A percentile compares a stretch with the other conserved stretches of the same genome.
Conservation (phyloP, 2,797 vertebrate genomes). For the Epinephelus awoara region DNA sequence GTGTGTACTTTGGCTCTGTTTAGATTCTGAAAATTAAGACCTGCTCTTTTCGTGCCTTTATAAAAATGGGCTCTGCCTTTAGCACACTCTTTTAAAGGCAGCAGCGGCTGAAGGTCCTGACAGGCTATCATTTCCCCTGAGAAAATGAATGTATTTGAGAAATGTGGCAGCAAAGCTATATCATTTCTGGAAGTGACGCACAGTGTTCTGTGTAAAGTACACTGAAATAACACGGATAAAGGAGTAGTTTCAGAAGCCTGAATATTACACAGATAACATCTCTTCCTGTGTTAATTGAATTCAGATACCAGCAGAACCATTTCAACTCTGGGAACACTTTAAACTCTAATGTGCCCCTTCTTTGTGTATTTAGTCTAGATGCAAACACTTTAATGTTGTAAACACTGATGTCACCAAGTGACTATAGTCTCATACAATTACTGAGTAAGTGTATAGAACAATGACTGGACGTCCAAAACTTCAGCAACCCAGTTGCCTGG, state of each 20-base stretch:
- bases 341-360: constrained; percentile 23
- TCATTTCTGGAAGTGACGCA: constrained; percentile 65
- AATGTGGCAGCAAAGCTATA: constrained; percentile 58
- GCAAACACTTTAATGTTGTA: constrained; percentile 17
- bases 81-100: constrained; percentile 45
- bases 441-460: background rate
- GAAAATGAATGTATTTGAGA: constrained; percentile 76
- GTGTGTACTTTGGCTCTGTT: constrained; percentile 54
- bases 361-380: constrained; percentile 51
- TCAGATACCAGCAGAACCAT: constrained; percentile 67
- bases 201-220: constrained; percentile 57
- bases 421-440: background rate
- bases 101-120: constrained; percentile 54
- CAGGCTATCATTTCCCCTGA: constrained; percentile 75
- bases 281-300: constrained; percentile 83
- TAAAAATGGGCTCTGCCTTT: constrained; percentile 34
- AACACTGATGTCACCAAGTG: constrained; percentile 20
- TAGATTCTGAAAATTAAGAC: constrained; percentile 58
- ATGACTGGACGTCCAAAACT: no score
- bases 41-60: constrained; percentile 37
- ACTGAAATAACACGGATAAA: constrained; percentile 81
- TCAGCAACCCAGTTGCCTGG: no score
- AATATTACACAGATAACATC: constrained; percentile 80
- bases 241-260: constrained; percentile 67
- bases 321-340: constrained; percentile 60